A percentile compares a stretch with the other conserved stretches of the same genome.
These are phyloP conservation scores for Pterostichus niger DNA, from an alignment of 2,888 invertebrate species.

Conservation along the genomic window DNA sequence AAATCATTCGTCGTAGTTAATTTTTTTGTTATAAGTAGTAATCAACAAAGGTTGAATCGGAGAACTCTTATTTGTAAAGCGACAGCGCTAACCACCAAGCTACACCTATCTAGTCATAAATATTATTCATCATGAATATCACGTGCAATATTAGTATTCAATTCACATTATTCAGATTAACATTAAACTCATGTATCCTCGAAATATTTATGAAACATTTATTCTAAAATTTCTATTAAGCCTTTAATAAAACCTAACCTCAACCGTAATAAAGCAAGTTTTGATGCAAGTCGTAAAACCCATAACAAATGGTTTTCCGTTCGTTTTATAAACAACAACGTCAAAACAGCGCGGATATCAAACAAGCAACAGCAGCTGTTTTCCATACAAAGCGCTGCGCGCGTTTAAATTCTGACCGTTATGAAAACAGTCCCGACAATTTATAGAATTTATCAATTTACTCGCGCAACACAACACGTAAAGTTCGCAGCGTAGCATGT, in stretches of 20 bases:
- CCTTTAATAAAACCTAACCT: constrained; percentile 3
- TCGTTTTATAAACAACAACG: constrained; percentile 48
- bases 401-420: constrained; percentile 34
- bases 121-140: neutral
- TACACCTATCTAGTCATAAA: too few relatives aligned
- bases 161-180: neutral
- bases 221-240: constrained; percentile 12
- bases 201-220: constrained; percentile 12
- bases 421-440: constrained; percentile 30
- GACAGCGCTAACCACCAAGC: too few relatives aligned
- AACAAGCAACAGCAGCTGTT: constrained; percentile 16
- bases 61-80: too few relatives aligned
- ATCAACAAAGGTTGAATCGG: too few relatives aligned
- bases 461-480: constrained; percentile 19
- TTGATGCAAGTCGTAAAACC: constrained; percentile 6
- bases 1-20: too few relatives aligned
- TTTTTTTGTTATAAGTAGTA: too few relatives aligned
- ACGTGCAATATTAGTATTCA: constrained; percentile 3
- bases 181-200: constrained; percentile 14
- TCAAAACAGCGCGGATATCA: constrained; percentile 9
- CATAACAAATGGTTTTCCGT: constrained; percentile 41
- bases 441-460: constrained; percentile 55
- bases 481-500: constrained; percentile 9
- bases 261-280: constrained; percentile 21
- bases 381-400: constrained; percentile 15